Evolutionary conservation across 2,113 vertebrate species (phyloP).

Genomic region (Desmodus rotundus): DNA sequence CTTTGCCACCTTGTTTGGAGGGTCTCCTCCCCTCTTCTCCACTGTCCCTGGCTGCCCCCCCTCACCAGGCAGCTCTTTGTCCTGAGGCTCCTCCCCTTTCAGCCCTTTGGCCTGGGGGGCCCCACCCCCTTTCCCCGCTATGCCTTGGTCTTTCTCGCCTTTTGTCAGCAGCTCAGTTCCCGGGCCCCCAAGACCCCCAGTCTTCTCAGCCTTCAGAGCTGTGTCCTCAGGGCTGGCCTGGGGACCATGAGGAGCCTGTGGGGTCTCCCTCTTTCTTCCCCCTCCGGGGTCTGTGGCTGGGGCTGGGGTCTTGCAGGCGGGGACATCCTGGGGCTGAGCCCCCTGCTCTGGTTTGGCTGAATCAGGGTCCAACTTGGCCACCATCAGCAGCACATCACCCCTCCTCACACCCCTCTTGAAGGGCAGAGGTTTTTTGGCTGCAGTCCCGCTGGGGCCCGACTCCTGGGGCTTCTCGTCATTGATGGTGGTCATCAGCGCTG

Average conservation of each 20-base stretch:
- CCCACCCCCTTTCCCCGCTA: neutral
- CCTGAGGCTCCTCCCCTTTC: neutral
- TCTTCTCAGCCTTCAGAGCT: rapidly evolving
- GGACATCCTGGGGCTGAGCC: rapidly evolving
- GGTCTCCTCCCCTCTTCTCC: neutral
- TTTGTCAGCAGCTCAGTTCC: neutral
- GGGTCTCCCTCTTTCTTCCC: rapidly evolving
- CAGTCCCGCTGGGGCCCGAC: neutral
- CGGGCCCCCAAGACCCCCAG: neutral
- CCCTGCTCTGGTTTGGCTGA: neutral
- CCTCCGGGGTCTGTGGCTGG: constrained; percentile 24
- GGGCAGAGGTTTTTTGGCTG: neutral
- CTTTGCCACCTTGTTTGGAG: neutral
- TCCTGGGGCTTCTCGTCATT: constrained; percentile 46
- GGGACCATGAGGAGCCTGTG: rapidly evolving
- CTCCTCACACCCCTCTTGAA: neutral
- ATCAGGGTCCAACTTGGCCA: constrained; percentile 37
- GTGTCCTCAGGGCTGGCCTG: neutral
- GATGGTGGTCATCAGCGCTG: constrained; percentile 58
- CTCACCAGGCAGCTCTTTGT: constrained; percentile 38
- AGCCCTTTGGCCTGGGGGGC: constrained; percentile 16
- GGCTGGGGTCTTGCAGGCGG: rapidly evolving
- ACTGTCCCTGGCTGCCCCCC: neutral
- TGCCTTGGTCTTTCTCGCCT: neutral
- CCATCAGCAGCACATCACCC: constrained; percentile 19